These are phyloP conservation scores for Condylura cristata DNA, from an alignment of 2,113 vertebrate genomes.

Conservation along the genomic window DNA sequence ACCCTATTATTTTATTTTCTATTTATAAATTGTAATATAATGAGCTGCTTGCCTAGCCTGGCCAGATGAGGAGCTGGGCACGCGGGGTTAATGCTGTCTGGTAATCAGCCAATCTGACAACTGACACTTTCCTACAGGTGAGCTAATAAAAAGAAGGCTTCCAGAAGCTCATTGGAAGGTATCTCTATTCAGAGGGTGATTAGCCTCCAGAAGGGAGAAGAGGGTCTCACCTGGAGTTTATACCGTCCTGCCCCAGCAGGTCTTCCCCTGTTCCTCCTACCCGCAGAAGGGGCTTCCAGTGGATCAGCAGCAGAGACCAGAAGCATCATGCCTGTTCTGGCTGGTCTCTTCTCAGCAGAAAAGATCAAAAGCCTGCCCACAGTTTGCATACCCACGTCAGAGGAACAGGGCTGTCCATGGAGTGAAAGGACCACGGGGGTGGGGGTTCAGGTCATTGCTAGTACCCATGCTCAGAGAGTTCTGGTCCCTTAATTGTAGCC, in stretches of 20 bases:
- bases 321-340: background rate
- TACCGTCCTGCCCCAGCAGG: background rate
- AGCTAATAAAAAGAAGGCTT: constrained; percentile 71
- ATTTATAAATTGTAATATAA: constrained; percentile 91
- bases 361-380: background rate
- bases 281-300: background rate
- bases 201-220: background rate
- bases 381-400: background rate
- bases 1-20: constrained; percentile 85
- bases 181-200: constrained; percentile 44
- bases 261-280: background rate
- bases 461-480: background rate
- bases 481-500: background rate
- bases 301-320: background rate
- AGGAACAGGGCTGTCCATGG: background rate
- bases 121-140: constrained; percentile 51
- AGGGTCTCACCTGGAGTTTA: background rate
- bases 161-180: constrained; percentile 50
- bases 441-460: background rate
- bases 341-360: background rate
- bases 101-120: background rate
- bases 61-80: constrained; percentile 3
- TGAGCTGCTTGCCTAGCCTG: constrained; percentile 48
- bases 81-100: constrained; percentile 36
- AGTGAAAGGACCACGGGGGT: background rate